Conservation (phyloP, 1,140 invertebrate species). For the Aricia agestis region DNA sequence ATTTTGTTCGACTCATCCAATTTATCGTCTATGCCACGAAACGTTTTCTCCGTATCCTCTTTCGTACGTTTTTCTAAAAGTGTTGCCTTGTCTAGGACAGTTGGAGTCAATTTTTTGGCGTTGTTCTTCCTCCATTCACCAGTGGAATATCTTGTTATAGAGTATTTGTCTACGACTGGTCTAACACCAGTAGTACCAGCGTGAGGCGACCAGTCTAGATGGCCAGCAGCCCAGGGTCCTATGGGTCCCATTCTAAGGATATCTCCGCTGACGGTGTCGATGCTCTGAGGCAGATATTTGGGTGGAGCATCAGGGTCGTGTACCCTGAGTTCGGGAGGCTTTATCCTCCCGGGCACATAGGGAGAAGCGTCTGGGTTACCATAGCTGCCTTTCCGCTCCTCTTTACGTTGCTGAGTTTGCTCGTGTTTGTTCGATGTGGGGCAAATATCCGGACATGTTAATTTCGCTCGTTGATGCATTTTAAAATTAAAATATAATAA, state of each 20-base stretch:
- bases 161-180: constrained; percentile 85
- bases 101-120: constrained; percentile 47
- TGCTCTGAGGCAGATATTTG: constrained; percentile 56
- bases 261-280: constrained; percentile 61
- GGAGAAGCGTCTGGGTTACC: constrained; percentile 40
- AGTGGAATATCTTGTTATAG: constrained; percentile 82
- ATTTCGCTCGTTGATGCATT: constrained; percentile 34
- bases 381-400: constrained; percentile 30
- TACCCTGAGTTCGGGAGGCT: constrained; percentile 47
- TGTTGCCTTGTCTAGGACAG: constrained; percentile 52
- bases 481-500: constrained; percentile 30
- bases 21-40: constrained; percentile 77
- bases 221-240: constrained; percentile 84
- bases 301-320: constrained; percentile 57
- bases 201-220: constrained; percentile 81
- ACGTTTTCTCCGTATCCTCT: constrained; percentile 60
- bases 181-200: constrained; percentile 82
- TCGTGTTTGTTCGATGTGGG: constrained; percentile 28
- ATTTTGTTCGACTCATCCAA: constrained; percentile 79
- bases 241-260: constrained; percentile 63
- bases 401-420: constrained; percentile 27
- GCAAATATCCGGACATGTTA: constrained; percentile 55
- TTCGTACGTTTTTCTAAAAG: constrained; percentile 41
- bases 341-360: constrained; percentile 56
- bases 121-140: constrained; percentile 83